Evolutionary conservation across 2,797 vertebrate genomes (phyloP), one percentile per base, ranked within the genome.

Genomic region (Alosa sapidissima): DNA sequence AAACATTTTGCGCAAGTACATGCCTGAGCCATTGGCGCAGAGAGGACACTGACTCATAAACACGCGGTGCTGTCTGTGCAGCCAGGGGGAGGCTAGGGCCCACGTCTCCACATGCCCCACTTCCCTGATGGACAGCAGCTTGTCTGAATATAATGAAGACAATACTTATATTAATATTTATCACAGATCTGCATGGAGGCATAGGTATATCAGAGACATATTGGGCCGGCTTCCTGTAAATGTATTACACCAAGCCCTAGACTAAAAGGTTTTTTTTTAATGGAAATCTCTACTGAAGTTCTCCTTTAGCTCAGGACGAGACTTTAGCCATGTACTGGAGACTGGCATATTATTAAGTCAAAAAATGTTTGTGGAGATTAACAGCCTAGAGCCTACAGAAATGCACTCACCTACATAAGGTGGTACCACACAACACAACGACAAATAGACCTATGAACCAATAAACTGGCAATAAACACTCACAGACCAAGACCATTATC

Each of bases 1-100:
- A 33, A 89, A 93, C 90, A 89, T 91, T 88, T 90, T 89, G 87
- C 87, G 87, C 89, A 87, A 92, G 90, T 88, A 88, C 89, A 89
- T 90, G 88, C 91, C 91, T 87, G 88, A 85, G 85, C 88, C 88
- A 89, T 81, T 84, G 86, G 84, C 52, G 83, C 85, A 84, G 82
- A 16, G 45, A 88, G 62, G 33, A 85, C 58, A 88, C 85, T 84
- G 88, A 78, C 84, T 88, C 91, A 92, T 89, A 91, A 90, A 91
- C 81, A 86, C 72, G 85, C 75, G 86, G 82, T 51, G 24, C 83
- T 82, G 82, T 65, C 86, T 85, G 83, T 87, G 86, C 82, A 88
- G 10, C 55, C 86, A 68, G 84, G 33, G 28, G 10, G 86, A 85
- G 68, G 81, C 88, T 90, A 87, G 28, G 86, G 84, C 86, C 85